Base-by-base conservation (phyloP, 2,888 invertebrate species). In the Dusona sp. region DNA sequence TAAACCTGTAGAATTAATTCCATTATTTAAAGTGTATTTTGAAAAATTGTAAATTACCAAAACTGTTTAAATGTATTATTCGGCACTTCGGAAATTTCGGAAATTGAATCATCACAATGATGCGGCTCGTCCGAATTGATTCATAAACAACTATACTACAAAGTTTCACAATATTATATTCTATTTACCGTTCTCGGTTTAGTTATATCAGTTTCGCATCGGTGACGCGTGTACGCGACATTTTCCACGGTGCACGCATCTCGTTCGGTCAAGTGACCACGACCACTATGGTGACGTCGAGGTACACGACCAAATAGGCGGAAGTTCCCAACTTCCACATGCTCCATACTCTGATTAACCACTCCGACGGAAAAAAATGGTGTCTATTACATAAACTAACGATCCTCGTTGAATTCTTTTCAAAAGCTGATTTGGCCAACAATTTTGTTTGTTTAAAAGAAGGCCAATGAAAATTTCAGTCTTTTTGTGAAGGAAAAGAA, bases 181-280 rank as follows among this genome's bases (percentile, higher is more conserved):
- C 89, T 80, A 91, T 91, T 89, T 91, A 91, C 92, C 91, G 92
- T 92, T 92, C 90, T 64, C 70, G 42, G 29, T 33, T 57, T 68
- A 74, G 64, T 88, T 88, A 90, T 89, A 91, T 92, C 89, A 88
- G 91, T 91, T 91, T 89, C 89, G 91, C 90, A 91, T 91, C 89
- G 90, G 48, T 74, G 86, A 64, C 72, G 83, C 65, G 67, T 57
- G 82, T 51, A 67, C 70, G 73, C 75, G 79, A 79, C 85, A 77
- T 83, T 70, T 57, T 72, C 80, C 51, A 51, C 72, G 68, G 64
- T 68, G 25, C 90, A 90, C 90, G 80, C 86, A 61, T 87, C 61
- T 73, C 72, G 87, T 79, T 79, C 61, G 79, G 29, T 51, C 83
- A 73, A 82, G 73, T 73, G 54, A 73, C 85, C 78, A 73, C 79